Base-by-base conservation (phyloP, 1,140 invertebrate species). In the Caligus rogercresseyi region DNA sequence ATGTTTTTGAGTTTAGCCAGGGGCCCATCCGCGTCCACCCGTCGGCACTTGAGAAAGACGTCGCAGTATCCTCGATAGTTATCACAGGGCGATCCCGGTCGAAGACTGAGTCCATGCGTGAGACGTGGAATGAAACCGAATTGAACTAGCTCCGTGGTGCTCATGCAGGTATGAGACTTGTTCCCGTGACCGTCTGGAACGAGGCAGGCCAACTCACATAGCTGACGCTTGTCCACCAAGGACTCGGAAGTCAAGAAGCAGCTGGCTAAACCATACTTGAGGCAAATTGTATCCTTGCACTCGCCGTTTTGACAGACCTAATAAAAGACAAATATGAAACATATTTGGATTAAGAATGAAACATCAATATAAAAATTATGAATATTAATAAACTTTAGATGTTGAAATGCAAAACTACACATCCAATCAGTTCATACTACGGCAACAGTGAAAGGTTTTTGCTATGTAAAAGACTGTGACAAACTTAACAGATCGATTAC, bases 1-100 rank as follows among this genome's bases (percentile, higher is more conserved):
- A 98, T 78, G 76, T 98, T 98, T 78, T 98, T 98, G 21, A 99
- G 79, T 66, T 91, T 80, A 15, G 91, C 90, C 65, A 98, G 76
- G 18, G 95, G 95, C 43, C 96, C 96, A 71, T 99, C 94, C 0
- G 93, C 91, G 76, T 99, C 95, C 14, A 99, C 91, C 1, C 88
- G 87, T 67, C 94, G 81, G 73, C 94, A 98, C 74, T 94, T 95
- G 20, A 91, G 81, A 76, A 98, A 98, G 57, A 97, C 93, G 76
- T 98, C 94, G 77, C 94, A 98, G 75, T 98, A 98, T 59, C 89
- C 89, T 83, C 90, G 87, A 76, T 93, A 98, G 75, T 98, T 95
- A 74, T 98, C 92, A 75, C 95, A 98, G 0, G 94, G 93, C 54
- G 93, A 92, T 24, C 95, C 94, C 62, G 89, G 86, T 63, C 89